phyloP scores from a whole-genome alignment of 2,113 vertebrate species.

The Onychorhynchus coronatus region DNA sequence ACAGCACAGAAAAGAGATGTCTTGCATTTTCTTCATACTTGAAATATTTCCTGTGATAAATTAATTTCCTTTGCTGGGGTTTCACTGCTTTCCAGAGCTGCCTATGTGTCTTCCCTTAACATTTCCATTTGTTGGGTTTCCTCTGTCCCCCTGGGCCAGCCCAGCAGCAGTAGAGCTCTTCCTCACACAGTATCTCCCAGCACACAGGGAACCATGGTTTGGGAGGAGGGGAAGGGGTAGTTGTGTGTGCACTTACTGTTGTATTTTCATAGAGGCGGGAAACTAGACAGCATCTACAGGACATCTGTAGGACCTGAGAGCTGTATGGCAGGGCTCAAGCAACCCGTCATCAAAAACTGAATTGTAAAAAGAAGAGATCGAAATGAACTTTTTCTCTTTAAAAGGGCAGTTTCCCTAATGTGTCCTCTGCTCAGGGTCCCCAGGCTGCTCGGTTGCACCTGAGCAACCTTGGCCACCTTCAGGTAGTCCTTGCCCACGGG shows the following conservation, averaged over 20 bases:
- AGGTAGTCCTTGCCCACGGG: neutral
- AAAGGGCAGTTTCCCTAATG: neutral
- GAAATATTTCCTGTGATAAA: neutral
- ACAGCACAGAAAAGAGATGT: neutral
- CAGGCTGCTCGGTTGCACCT: neutral
- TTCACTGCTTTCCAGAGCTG: neutral
- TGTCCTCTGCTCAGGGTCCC: neutral
- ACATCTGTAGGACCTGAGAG: neutral
- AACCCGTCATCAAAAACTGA: neutral
- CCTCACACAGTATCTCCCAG: rapidly evolving
- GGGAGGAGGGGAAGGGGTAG: neutral
- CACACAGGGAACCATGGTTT: rapidly evolving
- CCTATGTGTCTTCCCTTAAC: neutral
- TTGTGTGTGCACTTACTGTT: neutral
- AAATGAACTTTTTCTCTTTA: neutral
- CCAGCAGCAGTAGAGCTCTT: neutral
- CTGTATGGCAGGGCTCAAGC: neutral
- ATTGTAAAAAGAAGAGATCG: neutral
- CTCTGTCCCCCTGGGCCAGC: neutral
- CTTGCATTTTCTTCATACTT: neutral
- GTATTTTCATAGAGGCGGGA: neutral
- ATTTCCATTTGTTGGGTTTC: neutral
- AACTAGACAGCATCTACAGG: neutral
- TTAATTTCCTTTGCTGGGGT: neutral
- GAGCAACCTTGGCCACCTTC: neutral